Evolutionary conservation across 2,888 invertebrate genomes (phyloP).

Genomic region (Pammene aurita): DNA sequence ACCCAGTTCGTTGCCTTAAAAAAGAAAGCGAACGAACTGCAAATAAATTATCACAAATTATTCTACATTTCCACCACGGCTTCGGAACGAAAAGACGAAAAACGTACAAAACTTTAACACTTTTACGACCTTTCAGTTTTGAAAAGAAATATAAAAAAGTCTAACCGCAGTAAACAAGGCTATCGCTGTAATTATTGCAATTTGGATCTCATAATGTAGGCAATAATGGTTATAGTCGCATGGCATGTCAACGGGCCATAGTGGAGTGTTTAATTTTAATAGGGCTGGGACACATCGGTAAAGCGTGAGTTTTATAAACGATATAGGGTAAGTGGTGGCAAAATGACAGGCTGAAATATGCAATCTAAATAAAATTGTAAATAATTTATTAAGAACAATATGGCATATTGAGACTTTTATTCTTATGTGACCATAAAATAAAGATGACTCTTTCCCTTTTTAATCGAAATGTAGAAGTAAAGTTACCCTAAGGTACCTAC

Average conservation of each 20-base stretch:
- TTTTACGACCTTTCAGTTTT: slow-evolving; percentile 2
- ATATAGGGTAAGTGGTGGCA: not conserved
- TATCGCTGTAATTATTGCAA: slow-evolving; percentile 48
- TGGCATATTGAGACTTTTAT: too few relatives aligned
- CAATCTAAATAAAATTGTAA: too few relatives aligned
- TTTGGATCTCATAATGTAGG: slow-evolving; percentile 47
- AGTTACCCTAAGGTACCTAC: too few relatives aligned
- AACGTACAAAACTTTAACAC: not conserved
- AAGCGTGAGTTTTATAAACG: slow-evolving; percentile 22
- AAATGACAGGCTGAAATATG: not conserved
- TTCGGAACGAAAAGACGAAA: not conserved
- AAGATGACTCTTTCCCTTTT: too few relatives aligned
- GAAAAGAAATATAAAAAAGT: slow-evolving; percentile 17
- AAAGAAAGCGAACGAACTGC: slow-evolving; percentile 33
- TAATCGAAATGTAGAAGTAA: too few relatives aligned
- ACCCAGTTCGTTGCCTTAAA: slow-evolving; percentile 26
- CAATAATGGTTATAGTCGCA: slow-evolving; percentile 46
- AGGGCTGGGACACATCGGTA: slow-evolving; percentile 35
- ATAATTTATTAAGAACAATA: too few relatives aligned
- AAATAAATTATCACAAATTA: slow-evolving; percentile 41
- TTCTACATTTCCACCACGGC: slow-evolving; percentile 28
- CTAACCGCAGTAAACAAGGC: slow-evolving; percentile 44
- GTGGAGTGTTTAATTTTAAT: slow-evolving; percentile 43
- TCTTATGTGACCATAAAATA: too few relatives aligned
- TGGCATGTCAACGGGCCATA: slow-evolving; percentile 46